Conservation (phyloP, 2,888 invertebrate genomes). For the Spisula subtruncata region DNA sequence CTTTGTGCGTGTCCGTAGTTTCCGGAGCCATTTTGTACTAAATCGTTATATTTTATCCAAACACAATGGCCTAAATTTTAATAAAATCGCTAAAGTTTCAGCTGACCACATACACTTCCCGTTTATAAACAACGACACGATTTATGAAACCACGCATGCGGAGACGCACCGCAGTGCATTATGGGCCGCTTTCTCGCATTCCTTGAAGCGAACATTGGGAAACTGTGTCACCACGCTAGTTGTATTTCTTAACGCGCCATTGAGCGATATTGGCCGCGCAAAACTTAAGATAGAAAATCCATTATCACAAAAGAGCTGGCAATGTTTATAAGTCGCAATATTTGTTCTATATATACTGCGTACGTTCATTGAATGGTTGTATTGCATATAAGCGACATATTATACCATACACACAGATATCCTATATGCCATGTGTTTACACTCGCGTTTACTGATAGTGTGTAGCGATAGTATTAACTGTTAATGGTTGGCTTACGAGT, state of each 20-base stretch:
- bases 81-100: constrained; percentile 15
- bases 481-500: constrained; percentile 33
- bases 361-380: not conserved
- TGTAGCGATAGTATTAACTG: constrained; percentile 51
- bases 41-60: constrained; percentile 1
- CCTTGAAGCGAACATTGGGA: constrained; percentile 53
- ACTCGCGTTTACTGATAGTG: constrained; percentile 54
- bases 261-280: constrained; percentile 27
- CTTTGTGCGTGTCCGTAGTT: constrained; percentile 48
- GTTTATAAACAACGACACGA: constrained; percentile 64
- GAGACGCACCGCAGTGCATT: constrained; percentile 75
- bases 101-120: constrained; percentile 42
- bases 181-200: constrained; percentile 69
- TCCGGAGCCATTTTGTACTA: constrained; percentile 62
- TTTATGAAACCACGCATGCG: constrained; percentile 74
- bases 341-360: not conserved
- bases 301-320: constrained; percentile 23
- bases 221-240: constrained; percentile 54
- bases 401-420: not conserved
- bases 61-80: not conserved
- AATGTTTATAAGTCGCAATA: not conserved
- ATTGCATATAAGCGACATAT: constrained; percentile 20
- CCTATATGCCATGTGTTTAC: constrained; percentile 46
- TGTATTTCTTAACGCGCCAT: constrained; percentile 32
- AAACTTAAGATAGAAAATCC: constrained; percentile 35